Evolutionary conservation across 2,113 vertebrate species (phyloP), one percentile per base, ranked within the genome.

Genomic region (Equus quagga): DNA sequence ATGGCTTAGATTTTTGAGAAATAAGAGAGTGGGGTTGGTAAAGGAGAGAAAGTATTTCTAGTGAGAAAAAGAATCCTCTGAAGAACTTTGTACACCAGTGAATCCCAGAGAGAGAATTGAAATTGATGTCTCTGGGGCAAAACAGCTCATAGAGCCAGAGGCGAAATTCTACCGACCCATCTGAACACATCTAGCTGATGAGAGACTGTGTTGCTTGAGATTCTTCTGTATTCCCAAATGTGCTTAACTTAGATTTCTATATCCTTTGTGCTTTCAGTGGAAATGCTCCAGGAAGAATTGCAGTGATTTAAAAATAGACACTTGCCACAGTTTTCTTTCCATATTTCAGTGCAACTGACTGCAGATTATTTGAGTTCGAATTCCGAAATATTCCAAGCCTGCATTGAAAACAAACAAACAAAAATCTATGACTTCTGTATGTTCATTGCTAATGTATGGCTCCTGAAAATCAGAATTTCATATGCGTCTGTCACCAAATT

Each of bases 211-310:
- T 94, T 95, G 80, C 90, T 79, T 89, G 79, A 97, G 83, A 95
- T 96, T 95, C 80, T 89, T 93, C 91, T 96, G 41, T 96, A 88
- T 84, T 98, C 95, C 81, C 96, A 92, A 97, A 95, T 88, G 87
- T 96, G 96, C 89, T 97, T 98, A 84, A 97, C 54, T 97, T 96
- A 94, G 75, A 96, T 96, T 97, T 96, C 83, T 96, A 84, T 88
- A 92, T 85, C 49, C 46, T 97, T 97, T 94, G 94, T 94, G 89
- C 44, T 89, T 96, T 91, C 56, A 70, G 51, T 91, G 58, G 91
- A 97, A 96, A 97, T 86, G 64, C 44, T 97, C 86, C 79, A 83
- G 78, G 87, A 93, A 96, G 67, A 96, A 95, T 75, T 86, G 56
- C 65, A 80, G 36, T 94, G 56, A 79, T 93, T 96, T 97, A 97